Conservation (phyloP, 1,140 invertebrate genomes). For the Eurosta solidaginis region DNA sequence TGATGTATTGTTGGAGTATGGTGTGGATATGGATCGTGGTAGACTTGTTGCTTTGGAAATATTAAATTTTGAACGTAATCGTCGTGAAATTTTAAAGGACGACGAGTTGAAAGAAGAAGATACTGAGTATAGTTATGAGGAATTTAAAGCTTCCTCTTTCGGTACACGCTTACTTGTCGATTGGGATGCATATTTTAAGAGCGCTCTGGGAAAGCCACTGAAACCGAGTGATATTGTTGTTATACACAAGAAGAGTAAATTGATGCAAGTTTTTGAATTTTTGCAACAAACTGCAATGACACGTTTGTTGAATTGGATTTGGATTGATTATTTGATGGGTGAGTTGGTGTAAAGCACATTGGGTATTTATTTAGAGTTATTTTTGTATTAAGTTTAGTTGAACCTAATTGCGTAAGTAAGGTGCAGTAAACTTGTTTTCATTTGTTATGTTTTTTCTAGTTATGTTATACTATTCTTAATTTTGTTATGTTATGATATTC, state of each 20-base stretch:
- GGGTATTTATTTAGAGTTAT: not conserved
- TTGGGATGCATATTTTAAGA: constrained; percentile 51
- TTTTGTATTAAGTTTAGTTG: not conserved
- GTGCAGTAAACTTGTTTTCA: too few species aligned
- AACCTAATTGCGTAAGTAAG: not conserved
- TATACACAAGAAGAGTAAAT: constrained; percentile 45
- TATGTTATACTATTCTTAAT: too few species aligned
- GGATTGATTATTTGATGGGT: constrained; percentile 56
- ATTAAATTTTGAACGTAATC: constrained; percentile 49
- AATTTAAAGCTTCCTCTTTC: constrained; percentile 45
- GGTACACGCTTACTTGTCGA: constrained; percentile 43
- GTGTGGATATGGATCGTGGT: constrained; percentile 46
- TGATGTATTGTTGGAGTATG: constrained; percentile 45
- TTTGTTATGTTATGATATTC: too few species aligned
- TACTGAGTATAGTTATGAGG: constrained; percentile 48
- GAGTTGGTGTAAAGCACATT: constrained; percentile 15
- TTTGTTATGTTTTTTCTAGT: too few species aligned
- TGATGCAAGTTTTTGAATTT: constrained; percentile 43
- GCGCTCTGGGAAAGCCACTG: constrained; percentile 44
- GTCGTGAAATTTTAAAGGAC: constrained; percentile 48
- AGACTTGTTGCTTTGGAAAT: constrained; percentile 50
- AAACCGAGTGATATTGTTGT: constrained; percentile 44
- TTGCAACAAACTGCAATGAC: constrained; percentile 49
- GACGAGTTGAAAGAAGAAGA: constrained; percentile 41
- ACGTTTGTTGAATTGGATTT: constrained; percentile 52